Percentiles rank a stretch among this genome's conserved stretches.
Conservation (phyloP, 64 coral and sea anemone genomes). For the Astreopora myriophthalma region DNA sequence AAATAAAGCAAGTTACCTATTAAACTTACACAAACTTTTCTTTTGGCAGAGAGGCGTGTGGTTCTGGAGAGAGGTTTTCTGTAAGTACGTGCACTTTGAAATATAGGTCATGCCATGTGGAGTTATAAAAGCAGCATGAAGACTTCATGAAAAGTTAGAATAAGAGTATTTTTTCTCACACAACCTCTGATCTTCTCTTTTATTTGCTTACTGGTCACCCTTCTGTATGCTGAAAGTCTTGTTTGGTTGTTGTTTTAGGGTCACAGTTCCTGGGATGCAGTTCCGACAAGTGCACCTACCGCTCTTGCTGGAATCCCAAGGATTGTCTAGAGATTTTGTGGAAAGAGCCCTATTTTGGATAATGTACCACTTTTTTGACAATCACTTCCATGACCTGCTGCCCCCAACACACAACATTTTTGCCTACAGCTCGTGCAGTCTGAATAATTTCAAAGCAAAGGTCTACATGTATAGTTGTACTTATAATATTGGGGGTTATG, state of each 20-base stretch:
- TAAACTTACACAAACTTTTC: slow-evolving; percentile 36
- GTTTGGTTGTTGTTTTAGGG: slow-evolving; percentile 52
- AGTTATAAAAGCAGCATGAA: slow-evolving; percentile 5
- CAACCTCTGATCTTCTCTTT: not conserved
- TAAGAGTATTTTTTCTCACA: slow-evolving; percentile 10
- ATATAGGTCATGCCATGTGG: not conserved
- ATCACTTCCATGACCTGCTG: slow-evolving; percentile 33
- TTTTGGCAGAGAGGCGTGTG: slow-evolving; percentile 58
- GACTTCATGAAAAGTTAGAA: slow-evolving; percentile 34
- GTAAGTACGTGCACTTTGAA: slow-evolving; percentile 38
- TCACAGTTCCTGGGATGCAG: slow-evolving; percentile 71
- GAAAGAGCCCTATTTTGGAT: slow-evolving; percentile 35
- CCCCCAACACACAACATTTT: too few relatives aligned
- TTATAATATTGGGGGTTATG: too few relatives aligned
- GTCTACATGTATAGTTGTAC: too few relatives aligned
- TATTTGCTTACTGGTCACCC: not conserved
- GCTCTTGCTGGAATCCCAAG: slow-evolving; percentile 39
- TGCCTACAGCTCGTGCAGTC: slow-evolving; percentile 26
- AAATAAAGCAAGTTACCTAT: slow-evolving; percentile 54
- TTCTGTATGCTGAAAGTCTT: slow-evolving; percentile 21
- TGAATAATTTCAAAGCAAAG: not conserved
- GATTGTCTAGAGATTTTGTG: slow-evolving; percentile 45
- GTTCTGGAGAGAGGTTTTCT: slow-evolving; percentile 45
- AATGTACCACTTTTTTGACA: slow-evolving; percentile 51
- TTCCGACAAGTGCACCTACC: slow-evolving; percentile 45